Evolutionary conservation across 23 tunicate species (phyloP).

Genomic region (Halocynthia roretzi): DNA sequence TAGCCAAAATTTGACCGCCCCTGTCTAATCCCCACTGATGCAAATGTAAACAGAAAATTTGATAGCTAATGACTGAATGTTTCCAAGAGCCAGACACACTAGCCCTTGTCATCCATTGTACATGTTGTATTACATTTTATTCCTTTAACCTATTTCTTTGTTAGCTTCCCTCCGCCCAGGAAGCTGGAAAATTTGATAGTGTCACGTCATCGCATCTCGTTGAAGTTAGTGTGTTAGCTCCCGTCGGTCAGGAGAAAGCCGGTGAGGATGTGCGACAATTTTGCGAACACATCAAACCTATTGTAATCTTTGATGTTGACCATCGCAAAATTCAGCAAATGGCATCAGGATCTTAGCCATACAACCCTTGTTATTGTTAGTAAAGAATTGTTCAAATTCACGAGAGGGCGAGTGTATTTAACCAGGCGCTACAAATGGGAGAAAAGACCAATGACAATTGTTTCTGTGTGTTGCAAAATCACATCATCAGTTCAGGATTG

Average conservation of each 20-base stretch:
- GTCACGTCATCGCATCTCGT: constrained; percentile 38
- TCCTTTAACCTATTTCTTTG: neutral
- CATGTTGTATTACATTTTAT: no score
- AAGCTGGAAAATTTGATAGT: constrained; percentile 37
- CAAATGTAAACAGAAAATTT: no score
- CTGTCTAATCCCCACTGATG: no score
- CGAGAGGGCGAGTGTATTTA: no score
- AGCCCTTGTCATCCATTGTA: neutral
- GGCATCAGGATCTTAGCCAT: neutral
- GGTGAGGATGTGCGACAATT: constrained; percentile 67
- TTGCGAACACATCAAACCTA: constrained; percentile 54
- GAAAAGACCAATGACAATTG: no score
- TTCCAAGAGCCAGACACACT: neutral
- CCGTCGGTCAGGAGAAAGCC: constrained; percentile 59
- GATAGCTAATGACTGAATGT: no score
- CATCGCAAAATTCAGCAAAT: constrained; percentile 20
- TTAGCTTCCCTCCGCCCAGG: constrained; percentile 25
- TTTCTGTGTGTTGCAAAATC: no score
- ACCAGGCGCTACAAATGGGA: no score
- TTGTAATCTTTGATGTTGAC: constrained; percentile 39
- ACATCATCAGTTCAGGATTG: no score
- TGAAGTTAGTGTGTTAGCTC: constrained; percentile 62
- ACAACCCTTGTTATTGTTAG: no score
- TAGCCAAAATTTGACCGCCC: no score
- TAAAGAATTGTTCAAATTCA: no score